Evolutionary conservation across 23 tunicate genomes (phyloP).

Genomic region (Diplosoma virens): DNA sequence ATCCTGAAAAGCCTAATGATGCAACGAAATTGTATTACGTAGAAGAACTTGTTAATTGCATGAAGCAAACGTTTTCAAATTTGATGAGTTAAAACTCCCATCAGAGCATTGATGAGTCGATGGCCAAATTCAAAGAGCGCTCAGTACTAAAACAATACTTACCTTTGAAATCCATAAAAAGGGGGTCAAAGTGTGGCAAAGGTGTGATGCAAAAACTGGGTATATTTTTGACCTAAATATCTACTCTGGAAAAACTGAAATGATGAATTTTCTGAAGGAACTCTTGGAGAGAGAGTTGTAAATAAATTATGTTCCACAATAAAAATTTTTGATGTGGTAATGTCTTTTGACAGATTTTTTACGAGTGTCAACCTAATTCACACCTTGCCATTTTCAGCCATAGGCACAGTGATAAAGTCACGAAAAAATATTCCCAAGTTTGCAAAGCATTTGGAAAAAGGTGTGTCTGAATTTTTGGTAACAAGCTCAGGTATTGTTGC

Average conservation of each 20-base stretch:
- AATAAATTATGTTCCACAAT: conserved; percentile 12
- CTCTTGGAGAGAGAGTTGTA: conserved; percentile 26
- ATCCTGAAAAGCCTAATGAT: too few species aligned
- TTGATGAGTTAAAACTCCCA: background rate
- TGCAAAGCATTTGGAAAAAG: conserved; percentile 13
- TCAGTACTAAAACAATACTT: background rate
- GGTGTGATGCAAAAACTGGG: background rate
- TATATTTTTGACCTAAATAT: conserved; percentile 18
- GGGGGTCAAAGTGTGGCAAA: background rate
- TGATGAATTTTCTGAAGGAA: conserved; percentile 11
- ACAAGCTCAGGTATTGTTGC: conserved; percentile 13
- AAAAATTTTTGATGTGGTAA: conserved; percentile 14
- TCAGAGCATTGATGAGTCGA: too few species aligned
- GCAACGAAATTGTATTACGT: background rate
- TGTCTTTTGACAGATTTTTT: conserved; percentile 25
- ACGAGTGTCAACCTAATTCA: conserved; percentile 15
- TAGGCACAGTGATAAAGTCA: background rate
- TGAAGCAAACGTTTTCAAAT: background rate
- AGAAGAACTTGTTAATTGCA: background rate
- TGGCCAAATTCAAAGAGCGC: background rate
- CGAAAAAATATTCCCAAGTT: conserved; percentile 12
- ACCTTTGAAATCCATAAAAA: background rate
- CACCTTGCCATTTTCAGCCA: conserved; percentile 24
- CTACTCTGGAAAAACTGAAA: conserved; percentile 8
- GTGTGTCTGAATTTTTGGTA: conserved; percentile 12